A percentile compares a stretch with the other conserved stretches of the same genome.
Evolutionary conservation across 2,797 vertebrate species (phyloP).

Genomic region (Netta rufina): DNA sequence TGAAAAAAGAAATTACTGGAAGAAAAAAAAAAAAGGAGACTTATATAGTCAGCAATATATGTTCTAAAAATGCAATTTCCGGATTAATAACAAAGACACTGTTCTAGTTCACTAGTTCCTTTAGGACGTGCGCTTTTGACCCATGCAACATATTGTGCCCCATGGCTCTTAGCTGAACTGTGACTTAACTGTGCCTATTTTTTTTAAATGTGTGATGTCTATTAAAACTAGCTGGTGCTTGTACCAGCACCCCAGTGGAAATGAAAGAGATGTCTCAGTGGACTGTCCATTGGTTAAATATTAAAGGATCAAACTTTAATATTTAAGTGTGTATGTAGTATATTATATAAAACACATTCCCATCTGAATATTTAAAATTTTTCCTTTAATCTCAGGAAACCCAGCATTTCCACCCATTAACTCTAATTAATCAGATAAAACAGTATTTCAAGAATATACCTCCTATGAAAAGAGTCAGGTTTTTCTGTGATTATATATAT

Average conservation of each 20-base stretch:
- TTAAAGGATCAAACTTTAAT: conserved; percentile 77
- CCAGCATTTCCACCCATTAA: conserved; percentile 31
- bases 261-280: conserved; percentile 71
- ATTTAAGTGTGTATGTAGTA: conserved; percentile 73
- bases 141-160: conserved; percentile 84
- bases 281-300: conserved; percentile 77
- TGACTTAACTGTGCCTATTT: conserved; percentile 76
- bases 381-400: conserved; percentile 38
- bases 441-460: conserved; percentile 39
- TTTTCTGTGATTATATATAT: conserved; percentile 30
- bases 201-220: conserved; percentile 74
- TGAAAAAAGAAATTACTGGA: conserved; percentile 62
- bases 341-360: conserved; percentile 61
- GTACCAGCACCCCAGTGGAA: conserved; percentile 72
- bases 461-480: conserved; percentile 44
- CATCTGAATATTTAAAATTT: conserved; percentile 64
- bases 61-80: conserved; percentile 85
- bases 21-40: conserved; percentile 58
- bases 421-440: conserved; percentile 64
- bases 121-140: conserved; percentile 80
- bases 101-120: conserved; percentile 77
- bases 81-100: conserved; percentile 83
- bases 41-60: conserved; percentile 79
- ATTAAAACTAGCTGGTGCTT: conserved; percentile 78
- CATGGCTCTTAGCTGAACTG: conserved; percentile 79